phyloP scores from a whole-genome alignment of 1,140 invertebrate species.

The Microplitis demolitor region DNA sequence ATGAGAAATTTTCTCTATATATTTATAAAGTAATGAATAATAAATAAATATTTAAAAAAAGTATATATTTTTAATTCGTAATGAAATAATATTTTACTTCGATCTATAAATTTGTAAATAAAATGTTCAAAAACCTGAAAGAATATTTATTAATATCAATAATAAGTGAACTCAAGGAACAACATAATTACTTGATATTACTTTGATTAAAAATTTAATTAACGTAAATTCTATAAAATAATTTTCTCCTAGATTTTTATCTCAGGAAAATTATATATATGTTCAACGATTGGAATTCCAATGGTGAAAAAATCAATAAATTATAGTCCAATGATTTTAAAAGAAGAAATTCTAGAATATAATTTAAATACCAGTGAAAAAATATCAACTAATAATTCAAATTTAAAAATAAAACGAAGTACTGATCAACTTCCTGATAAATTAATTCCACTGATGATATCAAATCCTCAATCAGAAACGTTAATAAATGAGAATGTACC shows the following conservation, averaged over 20 bases:
- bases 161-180: too few species aligned
- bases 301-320: background rate
- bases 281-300: slow-evolving; percentile 12
- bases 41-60: too few species aligned
- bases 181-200: too few species aligned
- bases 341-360: background rate
- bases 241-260: slow-evolving; percentile 31
- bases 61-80: too few species aligned
- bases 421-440: background rate
- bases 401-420: background rate
- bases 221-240: too few species aligned
- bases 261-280: slow-evolving; percentile 31
- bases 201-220: too few species aligned
- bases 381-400: background rate
- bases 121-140: too few species aligned
- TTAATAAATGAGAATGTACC: background rate
- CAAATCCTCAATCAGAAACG: background rate
- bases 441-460: background rate
- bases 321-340: background rate
- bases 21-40: too few species aligned
- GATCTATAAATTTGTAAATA: too few species aligned
- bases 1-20: too few species aligned
- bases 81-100: too few species aligned
- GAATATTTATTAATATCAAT: too few species aligned
- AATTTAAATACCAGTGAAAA: background rate